Base-by-base conservation (phyloP, 1,140 invertebrate species). In the Parapsyche elsis region DNA sequence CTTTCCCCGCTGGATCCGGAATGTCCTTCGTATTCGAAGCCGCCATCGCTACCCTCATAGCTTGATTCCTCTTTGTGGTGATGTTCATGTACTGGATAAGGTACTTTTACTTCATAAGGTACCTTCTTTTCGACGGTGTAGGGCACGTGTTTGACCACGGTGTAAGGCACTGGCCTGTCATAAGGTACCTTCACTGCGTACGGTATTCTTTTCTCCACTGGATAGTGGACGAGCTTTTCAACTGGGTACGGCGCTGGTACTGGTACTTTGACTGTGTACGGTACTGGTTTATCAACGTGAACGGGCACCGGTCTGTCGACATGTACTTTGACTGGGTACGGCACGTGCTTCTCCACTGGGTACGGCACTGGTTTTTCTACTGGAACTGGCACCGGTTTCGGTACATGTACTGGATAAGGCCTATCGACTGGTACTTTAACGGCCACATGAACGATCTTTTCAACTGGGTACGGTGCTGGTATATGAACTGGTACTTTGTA, bases 401-500 rank as follows among this genome's bases (percentile, higher is more conserved):
- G 89, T 0, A 92, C 89, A 80, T 92, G 91, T 71, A 92, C 90
- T 4, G 92, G 91, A n/a, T 91, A 89, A 59, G 91, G 91, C 82
- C 90, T 88, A 57, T 93, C 92, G 45, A 92, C 90, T 1, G 87
- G 92, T 26, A 94, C 93, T 84, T 94, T 92, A 4, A 94, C 93
- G 64, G 92, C 90, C 84, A 92, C 92, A 79, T 92, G 94, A 16
- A 94, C 90, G 46, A 91, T 90, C 86, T 94, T 94, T 84, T 94
- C 93, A 0, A 94, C 93, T 44, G 93, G 92, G 75, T 92, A 91
- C 0, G 93, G 93, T 53, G 93, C 90, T 76, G 90, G 90, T 24
- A 94, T 90, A 83, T 92, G 92, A 73, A 94, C 91, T 45, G 91
- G 90, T 46, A 94, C 92, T 84, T 93, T 93, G 10, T 93, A 91